Evolutionary conservation across 2,888 invertebrate species (phyloP).

Genomic region (Drosophila silvestris): DNA sequence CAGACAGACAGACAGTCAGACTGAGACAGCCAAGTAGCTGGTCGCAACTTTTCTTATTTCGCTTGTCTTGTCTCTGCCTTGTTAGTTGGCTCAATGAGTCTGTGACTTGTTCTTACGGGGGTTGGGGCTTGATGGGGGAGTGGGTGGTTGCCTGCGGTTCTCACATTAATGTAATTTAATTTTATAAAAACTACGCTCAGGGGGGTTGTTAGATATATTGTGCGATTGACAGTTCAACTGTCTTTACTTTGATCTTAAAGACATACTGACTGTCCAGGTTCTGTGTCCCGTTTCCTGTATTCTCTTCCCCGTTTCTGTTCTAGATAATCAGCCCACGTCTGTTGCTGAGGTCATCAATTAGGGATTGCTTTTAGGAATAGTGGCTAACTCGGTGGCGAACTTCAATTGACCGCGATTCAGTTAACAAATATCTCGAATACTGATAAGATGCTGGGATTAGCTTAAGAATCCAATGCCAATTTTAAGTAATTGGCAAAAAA

Average conservation of each 20-base stretch:
- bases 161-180: slow-evolving; percentile 82
- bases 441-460: neutral
- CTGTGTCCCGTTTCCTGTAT: slow-evolving; percentile 14
- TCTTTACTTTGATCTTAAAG: slow-evolving; percentile 71
- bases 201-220: slow-evolving; percentile 49
- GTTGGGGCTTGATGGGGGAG: neutral
- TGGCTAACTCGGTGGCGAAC: slow-evolving; percentile 9
- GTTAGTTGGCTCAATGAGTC: slow-evolving; percentile 59
- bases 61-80: slow-evolving; percentile 49
- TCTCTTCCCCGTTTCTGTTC: slow-evolving; percentile 17
- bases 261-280: slow-evolving; percentile 41
- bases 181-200: slow-evolving; percentile 74
- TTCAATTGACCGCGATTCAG: slow-evolving; percentile 2
- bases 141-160: slow-evolving; percentile 67
- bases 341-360: slow-evolving; percentile 69
- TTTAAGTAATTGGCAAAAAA: slow-evolving; percentile 16
- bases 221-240: slow-evolving; percentile 61
- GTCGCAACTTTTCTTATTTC: slow-evolving; percentile 57
- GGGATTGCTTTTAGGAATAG: slow-evolving; percentile 43
- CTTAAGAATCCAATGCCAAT: neutral
- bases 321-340: slow-evolving; percentile 70
- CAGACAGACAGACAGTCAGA: neutral
- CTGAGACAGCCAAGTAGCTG: slow-evolving; percentile 28
- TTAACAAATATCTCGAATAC: slow-evolving; percentile 3
- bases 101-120: slow-evolving; percentile 8